phyloP scores from a whole-genome alignment of 2,888 invertebrate genomes.

The Herminia tarsipennalis region DNA sequence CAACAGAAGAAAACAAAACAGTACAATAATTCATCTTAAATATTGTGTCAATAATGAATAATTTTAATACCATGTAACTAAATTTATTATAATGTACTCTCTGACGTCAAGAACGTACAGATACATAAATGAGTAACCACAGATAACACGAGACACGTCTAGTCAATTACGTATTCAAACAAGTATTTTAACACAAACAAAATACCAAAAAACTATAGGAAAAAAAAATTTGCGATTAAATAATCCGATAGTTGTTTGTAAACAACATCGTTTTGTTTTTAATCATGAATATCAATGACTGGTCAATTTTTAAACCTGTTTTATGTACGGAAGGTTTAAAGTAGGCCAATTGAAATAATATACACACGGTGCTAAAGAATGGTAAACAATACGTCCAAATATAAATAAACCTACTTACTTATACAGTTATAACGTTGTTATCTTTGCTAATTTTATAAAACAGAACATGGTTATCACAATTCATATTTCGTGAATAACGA shows the following conservation, averaged over 20 bases:
- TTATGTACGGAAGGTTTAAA: neutral
- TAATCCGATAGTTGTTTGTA: neutral
- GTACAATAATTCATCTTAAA: no score
- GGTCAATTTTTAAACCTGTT: neutral
- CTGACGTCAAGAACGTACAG: no score
- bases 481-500: no score
- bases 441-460: neutral
- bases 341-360: neutral
- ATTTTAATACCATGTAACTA: no score
- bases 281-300: neutral
- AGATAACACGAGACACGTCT: no score
- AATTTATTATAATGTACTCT: no score
- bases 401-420: neutral
- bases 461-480: neutral
- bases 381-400: neutral
- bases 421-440: no score
- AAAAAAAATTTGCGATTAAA: neutral
- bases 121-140: no score
- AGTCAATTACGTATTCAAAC: no score
- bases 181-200: neutral
- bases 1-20: no score
- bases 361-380: neutral
- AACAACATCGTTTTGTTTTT: neutral
- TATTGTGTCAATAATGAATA: no score
- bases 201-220: neutral